Evolutionary conservation across 2,797 vertebrate species (phyloP).

Genomic region (Tympanoctomys barrerae): DNA sequence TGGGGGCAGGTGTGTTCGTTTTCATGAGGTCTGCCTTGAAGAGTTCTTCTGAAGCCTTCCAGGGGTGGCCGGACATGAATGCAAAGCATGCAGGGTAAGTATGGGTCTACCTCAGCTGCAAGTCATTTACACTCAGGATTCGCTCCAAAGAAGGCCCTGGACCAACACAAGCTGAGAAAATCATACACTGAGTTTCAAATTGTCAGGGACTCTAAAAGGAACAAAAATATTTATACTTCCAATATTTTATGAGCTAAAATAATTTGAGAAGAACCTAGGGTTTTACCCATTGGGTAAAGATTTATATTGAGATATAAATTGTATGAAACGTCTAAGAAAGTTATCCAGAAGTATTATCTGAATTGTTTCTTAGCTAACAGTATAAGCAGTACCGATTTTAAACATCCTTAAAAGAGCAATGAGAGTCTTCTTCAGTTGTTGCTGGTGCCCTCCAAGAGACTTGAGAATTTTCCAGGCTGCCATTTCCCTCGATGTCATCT

Average conservation of each 20-base stretch:
- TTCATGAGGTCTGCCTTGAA: slow-evolving; percentile 79
- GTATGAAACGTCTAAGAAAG: not conserved
- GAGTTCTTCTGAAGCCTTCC: slow-evolving; percentile 78
- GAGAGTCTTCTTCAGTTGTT: not conserved
- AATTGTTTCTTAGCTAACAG: not conserved
- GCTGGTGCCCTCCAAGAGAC: not conserved
- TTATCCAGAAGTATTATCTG: not conserved
- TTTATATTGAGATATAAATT: not conserved
- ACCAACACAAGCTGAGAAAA: slow-evolving; percentile 63
- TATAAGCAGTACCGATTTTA: not conserved
- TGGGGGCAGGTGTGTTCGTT: slow-evolving; percentile 69
- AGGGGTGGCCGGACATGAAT: slow-evolving; percentile 25
- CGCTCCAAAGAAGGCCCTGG: slow-evolving; percentile 60
- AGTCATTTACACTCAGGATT: slow-evolving; percentile 57
- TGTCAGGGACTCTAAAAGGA: slow-evolving; percentile 23
- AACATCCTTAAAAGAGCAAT: not conserved
- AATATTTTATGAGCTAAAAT: slow-evolving; percentile 31
- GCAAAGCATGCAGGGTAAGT: not conserved
- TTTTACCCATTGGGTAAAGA: slow-evolving; percentile 44
- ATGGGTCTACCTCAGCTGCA: slow-evolving; percentile 73
- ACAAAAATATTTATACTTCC: slow-evolving; percentile 48
- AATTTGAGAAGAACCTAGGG: slow-evolving; percentile 53
- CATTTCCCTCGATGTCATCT: not conserved
- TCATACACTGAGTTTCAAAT: slow-evolving; percentile 59
- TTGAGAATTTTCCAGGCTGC: not conserved